Conservation (phyloP, 2,113 vertebrate genomes). For the Todiramphus chloris region DNA sequence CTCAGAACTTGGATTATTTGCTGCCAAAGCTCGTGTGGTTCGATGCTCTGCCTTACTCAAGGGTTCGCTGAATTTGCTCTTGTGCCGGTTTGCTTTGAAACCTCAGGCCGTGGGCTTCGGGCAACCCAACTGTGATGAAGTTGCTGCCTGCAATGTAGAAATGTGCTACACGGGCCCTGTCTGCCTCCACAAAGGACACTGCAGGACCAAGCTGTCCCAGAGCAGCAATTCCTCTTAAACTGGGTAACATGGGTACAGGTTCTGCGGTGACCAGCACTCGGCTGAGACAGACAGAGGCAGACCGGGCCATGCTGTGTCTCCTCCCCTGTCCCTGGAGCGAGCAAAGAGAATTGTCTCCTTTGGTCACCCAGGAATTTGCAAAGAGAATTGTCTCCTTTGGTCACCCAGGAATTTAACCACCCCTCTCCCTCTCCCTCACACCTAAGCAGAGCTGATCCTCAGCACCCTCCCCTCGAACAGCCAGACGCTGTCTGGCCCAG, state of each 20-base stretch:
- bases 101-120: not conserved
- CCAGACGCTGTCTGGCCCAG: not conserved
- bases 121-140: not conserved
- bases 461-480: accelerated
- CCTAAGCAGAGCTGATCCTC: not conserved
- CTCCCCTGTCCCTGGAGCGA: not conserved
- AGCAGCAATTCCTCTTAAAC: not conserved
- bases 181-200: not conserved
- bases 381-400: not conserved
- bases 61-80: not conserved
- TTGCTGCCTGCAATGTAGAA: not conserved
- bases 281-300: not conserved
- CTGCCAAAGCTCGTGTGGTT: not conserved
- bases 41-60: not conserved
- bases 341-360: not conserved
- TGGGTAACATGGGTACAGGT: accelerated
- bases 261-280: not conserved
- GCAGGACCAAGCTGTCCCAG: not conserved
- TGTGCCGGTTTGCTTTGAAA: not conserved
- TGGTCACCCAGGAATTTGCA: not conserved
- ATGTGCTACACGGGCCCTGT: not conserved
- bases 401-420: not conserved
- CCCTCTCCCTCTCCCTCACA: not conserved
- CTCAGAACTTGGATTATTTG: not conserved
- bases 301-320: not conserved